Evolutionary conservation across 2,888 invertebrate genomes (phyloP).

Genomic region (Scaptomyza caliginosa): DNA sequence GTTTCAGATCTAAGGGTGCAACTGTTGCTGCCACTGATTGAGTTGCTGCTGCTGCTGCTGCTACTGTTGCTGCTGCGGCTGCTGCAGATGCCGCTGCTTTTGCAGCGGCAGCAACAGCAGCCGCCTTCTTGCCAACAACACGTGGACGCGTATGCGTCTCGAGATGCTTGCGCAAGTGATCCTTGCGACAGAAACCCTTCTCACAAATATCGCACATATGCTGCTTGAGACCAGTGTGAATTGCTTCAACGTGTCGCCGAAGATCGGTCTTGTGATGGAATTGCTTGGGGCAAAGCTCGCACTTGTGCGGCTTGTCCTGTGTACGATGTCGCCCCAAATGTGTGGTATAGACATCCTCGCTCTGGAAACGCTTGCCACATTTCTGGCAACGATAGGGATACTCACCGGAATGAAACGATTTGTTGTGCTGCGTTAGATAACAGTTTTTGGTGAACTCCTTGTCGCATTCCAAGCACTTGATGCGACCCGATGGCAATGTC

Average conservation of each 20-base stretch:
- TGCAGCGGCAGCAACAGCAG: conserved; percentile 45
- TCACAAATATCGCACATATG: conserved; percentile 92
- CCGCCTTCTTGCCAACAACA: conserved; percentile 52
- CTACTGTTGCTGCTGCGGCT: neutral
- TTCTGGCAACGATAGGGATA: conserved; percentile 93
- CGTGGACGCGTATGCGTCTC: conserved; percentile 88
- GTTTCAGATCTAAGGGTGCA: conserved; percentile 1
- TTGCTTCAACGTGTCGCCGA: conserved; percentile 92
- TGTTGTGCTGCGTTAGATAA: conserved; percentile 95
- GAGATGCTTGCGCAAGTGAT: conserved; percentile 95
- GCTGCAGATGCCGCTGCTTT: conserved; percentile 28
- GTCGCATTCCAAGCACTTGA: conserved; percentile 92
- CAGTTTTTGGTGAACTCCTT: conserved; percentile 94
- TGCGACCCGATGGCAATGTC: conserved; percentile 77
- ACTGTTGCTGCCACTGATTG: conserved; percentile 4
- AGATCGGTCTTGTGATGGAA: conserved; percentile 96
- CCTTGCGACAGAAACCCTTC: conserved; percentile 95
- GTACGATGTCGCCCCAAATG: conserved; percentile 90
- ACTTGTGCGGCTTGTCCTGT: conserved; percentile 94
- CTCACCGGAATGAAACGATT: conserved; percentile 93
- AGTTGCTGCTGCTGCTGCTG: neutral
- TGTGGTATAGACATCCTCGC: conserved; percentile 88
- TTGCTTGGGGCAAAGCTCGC: conserved; percentile 92
- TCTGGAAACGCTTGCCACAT: conserved; percentile 93
- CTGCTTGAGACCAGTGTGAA: conserved; percentile 93